A percentile compares a stretch with the other conserved stretches of the same genome.
Conservation (phyloP, 2,888 invertebrate species). For the Aethes cnicana region DNA sequence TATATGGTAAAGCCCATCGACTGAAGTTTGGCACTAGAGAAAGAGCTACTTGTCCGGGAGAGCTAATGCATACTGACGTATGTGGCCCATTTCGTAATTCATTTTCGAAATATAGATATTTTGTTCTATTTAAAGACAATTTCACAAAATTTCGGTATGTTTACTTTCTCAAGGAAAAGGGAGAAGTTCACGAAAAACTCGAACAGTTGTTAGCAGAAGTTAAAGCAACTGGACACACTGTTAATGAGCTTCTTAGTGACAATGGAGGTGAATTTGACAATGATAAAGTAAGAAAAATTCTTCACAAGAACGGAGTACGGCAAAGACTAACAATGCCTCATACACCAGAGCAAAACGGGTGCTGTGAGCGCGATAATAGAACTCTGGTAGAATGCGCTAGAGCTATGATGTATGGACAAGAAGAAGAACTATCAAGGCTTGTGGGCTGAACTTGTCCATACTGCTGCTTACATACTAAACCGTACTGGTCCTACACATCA, state of each 20-base stretch:
- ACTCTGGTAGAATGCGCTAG: slow-evolving; percentile 5
- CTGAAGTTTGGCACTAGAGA: slow-evolving; percentile 24
- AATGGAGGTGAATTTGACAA: too few species aligned
- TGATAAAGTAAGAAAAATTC: too few species aligned
- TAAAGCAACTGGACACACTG: neutral
- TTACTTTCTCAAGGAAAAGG: neutral
- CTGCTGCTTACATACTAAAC: slow-evolving; percentile 13
- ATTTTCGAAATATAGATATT: slow-evolving; percentile 10
- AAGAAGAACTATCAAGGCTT: neutral
- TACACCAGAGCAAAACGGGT: slow-evolving; percentile 1
- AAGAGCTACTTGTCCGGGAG: slow-evolving; percentile 27
- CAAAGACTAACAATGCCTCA: neutral
- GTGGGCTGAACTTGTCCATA: slow-evolving; percentile 5
- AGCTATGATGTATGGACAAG: neutral
- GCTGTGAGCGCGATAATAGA: slow-evolving; percentile 1
- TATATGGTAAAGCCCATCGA: slow-evolving; percentile 29
- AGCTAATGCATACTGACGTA: slow-evolving; percentile 20
- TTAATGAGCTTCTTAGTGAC: neutral
- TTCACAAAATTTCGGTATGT: neutral
- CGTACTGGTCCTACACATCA: slow-evolving; percentile 2
- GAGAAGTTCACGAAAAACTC: neutral
- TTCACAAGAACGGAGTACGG: too few species aligned
- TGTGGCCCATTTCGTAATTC: slow-evolving; percentile 27
- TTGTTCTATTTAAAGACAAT: slow-evolving; percentile 13
- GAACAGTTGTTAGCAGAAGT: neutral